Evolutionary conservation across 2,113 vertebrate species (phyloP).

Genomic region (Pungitius pungitius): DNA sequence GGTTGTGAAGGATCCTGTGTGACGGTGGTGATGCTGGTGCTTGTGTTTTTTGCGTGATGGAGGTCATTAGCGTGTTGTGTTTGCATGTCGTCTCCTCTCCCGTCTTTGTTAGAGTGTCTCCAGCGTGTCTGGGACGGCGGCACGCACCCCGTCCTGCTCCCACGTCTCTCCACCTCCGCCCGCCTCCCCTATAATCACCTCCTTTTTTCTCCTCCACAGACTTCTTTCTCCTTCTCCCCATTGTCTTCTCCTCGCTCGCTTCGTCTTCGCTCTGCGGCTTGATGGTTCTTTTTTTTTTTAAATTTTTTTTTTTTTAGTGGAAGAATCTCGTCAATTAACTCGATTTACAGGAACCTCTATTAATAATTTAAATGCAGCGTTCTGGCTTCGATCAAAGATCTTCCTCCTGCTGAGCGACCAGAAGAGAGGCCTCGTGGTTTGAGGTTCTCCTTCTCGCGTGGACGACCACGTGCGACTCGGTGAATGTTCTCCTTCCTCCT

Average conservation of each 20-base stretch:
- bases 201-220: not conserved
- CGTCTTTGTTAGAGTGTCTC: constrained; percentile 64
- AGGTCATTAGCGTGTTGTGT: constrained; percentile 60
- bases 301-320: no score
- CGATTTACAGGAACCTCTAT: not conserved
- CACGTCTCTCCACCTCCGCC: constrained; percentile 23
- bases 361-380: not conserved
- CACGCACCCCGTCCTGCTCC: constrained; percentile 48
- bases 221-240: not conserved
- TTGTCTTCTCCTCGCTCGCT: not conserved
- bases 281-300: not conserved
- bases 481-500: not conserved
- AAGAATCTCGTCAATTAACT: not conserved
- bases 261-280: not conserved
- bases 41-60: constrained; percentile 13
- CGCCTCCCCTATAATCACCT: not conserved
- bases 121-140: constrained; percentile 59
- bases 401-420: no score
- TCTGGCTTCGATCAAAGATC: not conserved
- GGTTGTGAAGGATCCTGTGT: constrained; percentile 26
- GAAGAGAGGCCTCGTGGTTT: no score
- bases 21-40: no score
- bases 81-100: constrained; percentile 43
- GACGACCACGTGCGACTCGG: not conserved
- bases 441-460: not conserved